Conservation (phyloP, 2,888 invertebrate genomes). For the Yponomeuta malinellus region DNA sequence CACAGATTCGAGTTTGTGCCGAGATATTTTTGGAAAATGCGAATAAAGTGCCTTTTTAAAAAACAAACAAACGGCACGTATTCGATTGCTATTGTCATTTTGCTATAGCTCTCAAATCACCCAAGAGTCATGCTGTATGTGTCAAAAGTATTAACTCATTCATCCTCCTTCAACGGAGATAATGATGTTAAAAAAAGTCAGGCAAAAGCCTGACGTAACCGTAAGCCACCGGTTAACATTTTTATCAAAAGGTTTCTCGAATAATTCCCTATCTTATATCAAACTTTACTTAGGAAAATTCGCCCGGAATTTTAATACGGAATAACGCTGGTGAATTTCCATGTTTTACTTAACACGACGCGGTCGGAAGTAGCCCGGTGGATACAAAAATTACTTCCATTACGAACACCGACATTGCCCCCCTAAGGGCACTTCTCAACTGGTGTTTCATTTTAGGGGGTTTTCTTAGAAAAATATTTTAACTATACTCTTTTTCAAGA, state of each 20-base stretch:
- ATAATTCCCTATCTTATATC: not conserved
- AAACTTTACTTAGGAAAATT: not conserved
- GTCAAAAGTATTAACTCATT: no score
- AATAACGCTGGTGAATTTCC: slow-evolving; percentile 5
- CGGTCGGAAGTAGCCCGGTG: not conserved
- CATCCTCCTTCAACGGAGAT: no score
- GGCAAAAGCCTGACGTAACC: not conserved
- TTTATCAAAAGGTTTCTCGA: not conserved
- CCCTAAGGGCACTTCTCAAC: not conserved
- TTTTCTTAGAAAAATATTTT: no score
- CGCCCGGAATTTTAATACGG: slow-evolving; percentile 1
- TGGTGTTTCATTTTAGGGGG: not conserved
- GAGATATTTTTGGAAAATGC: no score
- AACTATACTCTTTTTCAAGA: no score
- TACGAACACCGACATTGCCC: not conserved
- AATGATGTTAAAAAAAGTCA: no score
- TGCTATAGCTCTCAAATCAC: no score
- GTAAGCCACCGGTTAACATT: not conserved
- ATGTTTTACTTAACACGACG: slow-evolving; percentile 4
- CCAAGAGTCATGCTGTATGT: no score
- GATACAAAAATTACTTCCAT: slow-evolving; percentile 10
- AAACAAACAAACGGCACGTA: no score
- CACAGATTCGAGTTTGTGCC: no score
- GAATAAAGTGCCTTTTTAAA: no score
- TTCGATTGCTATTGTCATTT: no score